Conservation (phyloP, 2,888 invertebrate species). For the Nasonia oneida region DNA sequence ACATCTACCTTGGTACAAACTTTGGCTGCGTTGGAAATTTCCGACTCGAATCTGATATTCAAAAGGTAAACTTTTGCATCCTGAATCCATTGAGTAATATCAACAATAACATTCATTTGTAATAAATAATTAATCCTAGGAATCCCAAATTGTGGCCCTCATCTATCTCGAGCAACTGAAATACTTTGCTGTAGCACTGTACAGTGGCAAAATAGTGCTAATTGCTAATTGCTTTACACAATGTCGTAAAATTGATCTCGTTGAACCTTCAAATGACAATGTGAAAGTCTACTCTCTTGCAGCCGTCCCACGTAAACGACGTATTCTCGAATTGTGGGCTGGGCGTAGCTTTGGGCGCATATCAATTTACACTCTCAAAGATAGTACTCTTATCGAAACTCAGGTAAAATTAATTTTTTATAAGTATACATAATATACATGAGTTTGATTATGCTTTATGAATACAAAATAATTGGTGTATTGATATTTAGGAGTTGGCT, state of each 20-base stretch:
- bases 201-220: slow-evolving; percentile 84
- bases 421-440: not conserved
- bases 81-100: not conserved
- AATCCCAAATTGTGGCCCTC: slow-evolving; percentile 85
- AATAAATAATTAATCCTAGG: slow-evolving; percentile 65
- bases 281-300: slow-evolving; percentile 75
- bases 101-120: not conserved
- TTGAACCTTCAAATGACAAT: slow-evolving; percentile 69
- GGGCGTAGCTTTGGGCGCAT: slow-evolving; percentile 91
- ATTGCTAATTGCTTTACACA: slow-evolving; percentile 76
- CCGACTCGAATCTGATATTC: slow-evolving; percentile 84
- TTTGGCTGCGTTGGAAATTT: slow-evolving; percentile 76
- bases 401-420: slow-evolving; percentile 73
- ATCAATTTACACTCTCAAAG: slow-evolving; percentile 87
- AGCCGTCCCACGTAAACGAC: slow-evolving; percentile 73
- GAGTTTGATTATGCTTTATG: not conserved
- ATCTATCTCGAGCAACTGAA: slow-evolving; percentile 84
- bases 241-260: slow-evolving; percentile 74
- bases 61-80: slow-evolving; percentile 72
- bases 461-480: not conserved
- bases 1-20: slow-evolving; percentile 86
- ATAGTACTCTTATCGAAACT: slow-evolving; percentile 77
- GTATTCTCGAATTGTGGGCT: slow-evolving; percentile 90
- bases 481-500: slow-evolving; percentile 81
- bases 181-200: slow-evolving; percentile 90